Percentiles rank a stretch among this genome's conserved stretches.
phyloP scores from a whole-genome alignment of 2,113 vertebrate species.

The Numenius arquata region DNA sequence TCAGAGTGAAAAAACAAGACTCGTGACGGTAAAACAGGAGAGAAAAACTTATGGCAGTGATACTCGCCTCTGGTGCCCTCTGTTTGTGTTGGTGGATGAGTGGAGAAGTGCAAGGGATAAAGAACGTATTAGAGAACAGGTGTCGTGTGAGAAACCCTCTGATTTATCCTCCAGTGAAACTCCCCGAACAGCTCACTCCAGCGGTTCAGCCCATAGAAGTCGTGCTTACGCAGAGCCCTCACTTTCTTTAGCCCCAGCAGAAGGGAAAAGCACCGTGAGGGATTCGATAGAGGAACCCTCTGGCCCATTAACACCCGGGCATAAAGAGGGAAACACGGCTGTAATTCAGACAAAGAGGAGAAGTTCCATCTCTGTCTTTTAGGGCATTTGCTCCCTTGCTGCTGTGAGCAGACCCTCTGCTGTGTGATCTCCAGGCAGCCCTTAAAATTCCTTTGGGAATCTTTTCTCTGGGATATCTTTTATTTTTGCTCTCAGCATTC shows the following conservation, averaged over 20 bases:
- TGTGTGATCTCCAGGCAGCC: background rate
- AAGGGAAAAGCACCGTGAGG: background rate
- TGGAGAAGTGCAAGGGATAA: background rate
- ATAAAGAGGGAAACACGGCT: background rate
- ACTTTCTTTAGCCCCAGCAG: accelerated
- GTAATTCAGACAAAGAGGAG: background rate
- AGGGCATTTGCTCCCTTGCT: background rate
- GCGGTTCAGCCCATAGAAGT: background rate
- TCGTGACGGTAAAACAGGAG: background rate
- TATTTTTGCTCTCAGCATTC: background rate
- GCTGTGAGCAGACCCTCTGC: background rate
- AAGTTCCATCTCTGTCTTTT: no score
- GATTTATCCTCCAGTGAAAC: background rate
- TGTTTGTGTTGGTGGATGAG: background rate
- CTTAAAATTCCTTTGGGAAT: background rate
- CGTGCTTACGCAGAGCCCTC: background rate
- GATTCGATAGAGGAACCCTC: no score
- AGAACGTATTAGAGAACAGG: background rate
- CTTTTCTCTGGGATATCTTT: background rate
- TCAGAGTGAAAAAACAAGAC: background rate
- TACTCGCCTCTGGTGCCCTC: background rate
- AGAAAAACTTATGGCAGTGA: background rate
- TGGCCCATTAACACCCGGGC: background rate
- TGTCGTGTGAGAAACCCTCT: background rate
- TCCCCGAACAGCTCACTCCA: no score